Evolutionary conservation across 2,888 invertebrate species (phyloP).

Genomic region (Apeira syringaria): DNA sequence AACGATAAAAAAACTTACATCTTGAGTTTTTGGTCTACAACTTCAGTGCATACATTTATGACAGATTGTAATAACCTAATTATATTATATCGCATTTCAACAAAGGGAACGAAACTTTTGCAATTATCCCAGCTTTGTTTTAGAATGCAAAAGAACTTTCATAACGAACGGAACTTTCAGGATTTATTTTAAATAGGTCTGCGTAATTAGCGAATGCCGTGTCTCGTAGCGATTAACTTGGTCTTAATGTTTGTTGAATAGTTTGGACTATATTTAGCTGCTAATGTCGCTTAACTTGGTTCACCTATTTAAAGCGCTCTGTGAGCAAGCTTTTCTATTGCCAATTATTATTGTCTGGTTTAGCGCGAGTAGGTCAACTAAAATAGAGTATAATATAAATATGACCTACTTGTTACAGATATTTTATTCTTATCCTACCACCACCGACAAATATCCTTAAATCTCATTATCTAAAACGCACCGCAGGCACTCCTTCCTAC

Average conservation of each 20-base stretch:
- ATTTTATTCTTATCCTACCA: too few species aligned
- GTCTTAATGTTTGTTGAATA: slow-evolving; percentile 10
- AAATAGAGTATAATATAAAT: too few species aligned
- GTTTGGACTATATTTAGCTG: slow-evolving; percentile 9
- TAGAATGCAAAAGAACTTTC: slow-evolving; percentile 13
- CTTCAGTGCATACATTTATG: too few species aligned
- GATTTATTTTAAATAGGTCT: slow-evolving; percentile 18
- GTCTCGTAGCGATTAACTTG: slow-evolving; percentile 27
- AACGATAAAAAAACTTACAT: too few species aligned
- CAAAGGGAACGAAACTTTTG: slow-evolving; percentile 1
- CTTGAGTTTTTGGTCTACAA: too few species aligned
- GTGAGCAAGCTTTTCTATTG: not conserved
- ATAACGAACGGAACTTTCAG: slow-evolving; percentile 15
- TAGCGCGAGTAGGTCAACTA: too few species aligned
- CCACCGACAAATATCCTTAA: too few species aligned
- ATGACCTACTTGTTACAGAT: too few species aligned
- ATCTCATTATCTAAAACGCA: too few species aligned
- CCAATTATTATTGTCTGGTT: too few species aligned
- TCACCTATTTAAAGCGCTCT: not conserved
- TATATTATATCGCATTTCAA: not conserved
- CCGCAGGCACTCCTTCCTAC: too few species aligned
- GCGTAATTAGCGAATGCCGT: slow-evolving; percentile 38
- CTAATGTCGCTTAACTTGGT: slow-evolving; percentile 1
- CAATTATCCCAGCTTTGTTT: slow-evolving; percentile 7
- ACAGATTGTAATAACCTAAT: too few species aligned